Base-by-base conservation (phyloP, 2,888 invertebrate species). In the Panopea generosa region DNA sequence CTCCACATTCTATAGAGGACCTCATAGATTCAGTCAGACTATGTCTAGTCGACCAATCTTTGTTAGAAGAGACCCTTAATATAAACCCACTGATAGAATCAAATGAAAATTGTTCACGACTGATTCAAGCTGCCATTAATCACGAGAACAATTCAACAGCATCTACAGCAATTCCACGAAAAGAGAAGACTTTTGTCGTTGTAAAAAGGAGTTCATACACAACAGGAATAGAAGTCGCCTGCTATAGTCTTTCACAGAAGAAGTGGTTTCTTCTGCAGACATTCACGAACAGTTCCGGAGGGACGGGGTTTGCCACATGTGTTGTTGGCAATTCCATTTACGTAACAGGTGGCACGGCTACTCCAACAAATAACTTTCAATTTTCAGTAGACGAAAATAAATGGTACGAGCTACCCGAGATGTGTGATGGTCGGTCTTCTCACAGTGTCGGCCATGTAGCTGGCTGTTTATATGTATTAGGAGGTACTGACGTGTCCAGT, bases 341-440 rank as follows among this genome's bases (percentile, higher is more conserved):
- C 56, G 59, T 88, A 16, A 83, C 85, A 20, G 87, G 87, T 2
- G 87, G 87, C 14, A 80, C 83, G 20, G 74, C 81, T 11, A 83
- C 81, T 43, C 82, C 82, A 49, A 68, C 72, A 16, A 75, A 77
- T 29, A 77, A 84, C 9, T 77, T 77, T 53, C 74, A 77, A 55
- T 88, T 73, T 83, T 38, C 71, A 69, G 50, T 76, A 66, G 20
- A 74, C 63, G 53, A 72, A 57, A 56, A 69, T 67, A 60, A 76
- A 16, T 77, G 77, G 60, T 72, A 75, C 50, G 63, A 77, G 59
- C 84, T 85, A 76, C 26, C 76, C 43, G 72, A 82, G 14, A 77
- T 80, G 61, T 75, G 40, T 57, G 67, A 79, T 45, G 82, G 83
- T 1, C 62, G 87, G 3, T 84, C 83, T 22, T 75, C 84, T 14